Base-by-base conservation (phyloP, 2,888 invertebrate species). In the Lasioglossum morio region DNA sequence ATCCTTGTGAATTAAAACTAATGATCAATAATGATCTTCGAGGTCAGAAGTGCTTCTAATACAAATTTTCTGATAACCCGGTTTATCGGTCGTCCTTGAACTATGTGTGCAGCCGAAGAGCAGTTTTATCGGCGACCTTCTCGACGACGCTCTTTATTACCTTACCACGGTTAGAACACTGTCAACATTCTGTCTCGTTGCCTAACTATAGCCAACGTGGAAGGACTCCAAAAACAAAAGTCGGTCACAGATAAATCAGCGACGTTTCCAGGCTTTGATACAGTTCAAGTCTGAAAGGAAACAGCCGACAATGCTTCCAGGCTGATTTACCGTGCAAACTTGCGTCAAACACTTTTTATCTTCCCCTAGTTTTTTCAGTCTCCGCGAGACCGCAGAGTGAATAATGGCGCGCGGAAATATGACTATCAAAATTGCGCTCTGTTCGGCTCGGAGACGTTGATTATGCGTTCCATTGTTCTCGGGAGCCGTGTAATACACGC, bases 71-170 rank as follows among this genome's bases (percentile, higher is more conserved):
- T 16, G 43, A 43, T 43, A 48, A 48, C 85, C 87, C 87, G 85
- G 91, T 91, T 92, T 91, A 90, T 91, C 89, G 84, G 82, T 86
- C 89, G 87, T 27, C 88, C 88, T 78, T 70, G 88, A 89, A 84
- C 85, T 86, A 87, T 88, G 84, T 86, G 84, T 87, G 88, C 90
- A 83, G 81, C 89, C 84, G 82, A 85, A 75, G 83, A 70, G 86
- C 77, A 74, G 86, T 87, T 92, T 92, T 91, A 92, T 91, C 88
- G 88, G 57, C 89, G 87, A 84, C 90, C 88, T 91, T 90, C 87
- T 87, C 85, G 78, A 46, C 81, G 89, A 90, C 90, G 88, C 89
- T 88, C 89, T 92, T 92, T 92, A 92, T 89, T 90, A 86, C 91
- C 84, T 40, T 23, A 53, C 77, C 73, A 48, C 37, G 80, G 34